phyloP scores from a whole-genome alignment of 2,113 vertebrate species.

The Silurus meridionalis region DNA sequence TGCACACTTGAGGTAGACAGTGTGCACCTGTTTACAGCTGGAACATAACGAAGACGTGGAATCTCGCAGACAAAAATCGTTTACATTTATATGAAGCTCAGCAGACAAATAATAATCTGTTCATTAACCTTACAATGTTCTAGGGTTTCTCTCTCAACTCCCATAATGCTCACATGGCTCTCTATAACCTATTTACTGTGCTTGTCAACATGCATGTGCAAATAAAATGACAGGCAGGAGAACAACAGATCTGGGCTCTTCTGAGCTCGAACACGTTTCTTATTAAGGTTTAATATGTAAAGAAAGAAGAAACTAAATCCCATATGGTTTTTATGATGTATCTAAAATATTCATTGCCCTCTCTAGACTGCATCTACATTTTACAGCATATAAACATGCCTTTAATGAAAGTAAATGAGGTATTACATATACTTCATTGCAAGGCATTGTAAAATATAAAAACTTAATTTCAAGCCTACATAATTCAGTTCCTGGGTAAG shows the following conservation, averaged over 20 bases:
- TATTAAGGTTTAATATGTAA: not conserved
- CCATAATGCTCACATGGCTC: not conserved
- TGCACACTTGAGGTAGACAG: not conserved
- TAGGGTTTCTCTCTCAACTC: not conserved
- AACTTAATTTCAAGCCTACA: too few species aligned
- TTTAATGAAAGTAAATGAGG: too few species aligned
- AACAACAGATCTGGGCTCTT: not conserved
- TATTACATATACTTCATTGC: too few species aligned
- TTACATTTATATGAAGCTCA: not conserved
- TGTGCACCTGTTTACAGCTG: not conserved
- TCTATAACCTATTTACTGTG: not conserved
- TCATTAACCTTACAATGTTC: not conserved
- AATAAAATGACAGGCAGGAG: not conserved
- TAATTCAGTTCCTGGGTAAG: too few species aligned
- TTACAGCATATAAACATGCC: not conserved
- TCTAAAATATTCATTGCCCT: not conserved
- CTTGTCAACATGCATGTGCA: not conserved
- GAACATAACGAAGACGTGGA: not conserved
- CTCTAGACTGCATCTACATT: not conserved
- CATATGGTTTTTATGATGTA: not conserved
- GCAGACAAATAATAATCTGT: not conserved
- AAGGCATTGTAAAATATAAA: not conserved
- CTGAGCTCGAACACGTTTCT: not conserved
- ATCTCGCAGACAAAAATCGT: too few species aligned
- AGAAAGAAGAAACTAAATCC: not conserved